phyloP scores from a whole-genome alignment of 2,888 invertebrate genomes.

The Steinernema scapterisci region DNA sequence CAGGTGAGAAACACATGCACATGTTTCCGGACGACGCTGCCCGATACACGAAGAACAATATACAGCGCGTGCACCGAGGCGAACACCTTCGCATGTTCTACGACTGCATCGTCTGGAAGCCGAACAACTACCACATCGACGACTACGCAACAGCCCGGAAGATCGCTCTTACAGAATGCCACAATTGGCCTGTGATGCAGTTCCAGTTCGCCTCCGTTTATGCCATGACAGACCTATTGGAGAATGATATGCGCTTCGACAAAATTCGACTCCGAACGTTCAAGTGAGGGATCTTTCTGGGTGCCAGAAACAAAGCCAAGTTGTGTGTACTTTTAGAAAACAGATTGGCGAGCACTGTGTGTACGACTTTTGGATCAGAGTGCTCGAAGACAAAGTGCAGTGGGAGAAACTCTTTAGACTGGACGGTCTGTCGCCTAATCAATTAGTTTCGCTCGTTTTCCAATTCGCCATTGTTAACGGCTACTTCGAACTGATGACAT shows the following conservation, averaged over 20 bases:
- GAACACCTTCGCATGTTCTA: slow-evolving; percentile 45
- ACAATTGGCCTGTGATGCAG: slow-evolving; percentile 52
- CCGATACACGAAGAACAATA: slow-evolving; percentile 34
- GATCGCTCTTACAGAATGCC: slow-evolving; percentile 44
- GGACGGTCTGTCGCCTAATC: slow-evolving; percentile 47
- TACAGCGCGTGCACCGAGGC: slow-evolving; percentile 34
- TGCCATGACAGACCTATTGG: slow-evolving; percentile 49
- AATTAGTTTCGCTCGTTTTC: slow-evolving; percentile 41
- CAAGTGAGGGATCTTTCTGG: slow-evolving; percentile 34
- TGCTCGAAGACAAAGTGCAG: slow-evolving; percentile 45
- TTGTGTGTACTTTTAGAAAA: slow-evolving; percentile 35
- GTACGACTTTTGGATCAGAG: slow-evolving; percentile 51
- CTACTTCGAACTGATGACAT: slow-evolving; percentile 44
- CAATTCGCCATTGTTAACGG: slow-evolving; percentile 49
- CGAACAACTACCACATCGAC: slow-evolving; percentile 43
- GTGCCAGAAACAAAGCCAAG: no score
- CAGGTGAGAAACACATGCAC: slow-evolving; percentile 44
- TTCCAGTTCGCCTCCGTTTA: slow-evolving; percentile 58
- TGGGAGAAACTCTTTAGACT: slow-evolving; percentile 42
- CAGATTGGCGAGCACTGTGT: slow-evolving; percentile 47
- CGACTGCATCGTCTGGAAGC: slow-evolving; percentile 42
- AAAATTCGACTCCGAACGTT: slow-evolving; percentile 49
- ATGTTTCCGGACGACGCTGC: slow-evolving; percentile 42
- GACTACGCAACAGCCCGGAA: slow-evolving; percentile 46
- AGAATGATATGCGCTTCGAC: slow-evolving; percentile 46